These are phyloP conservation scores for Coelopa frigida DNA, from an alignment of 1,140 invertebrate species.

Conservation along the genomic window DNA sequence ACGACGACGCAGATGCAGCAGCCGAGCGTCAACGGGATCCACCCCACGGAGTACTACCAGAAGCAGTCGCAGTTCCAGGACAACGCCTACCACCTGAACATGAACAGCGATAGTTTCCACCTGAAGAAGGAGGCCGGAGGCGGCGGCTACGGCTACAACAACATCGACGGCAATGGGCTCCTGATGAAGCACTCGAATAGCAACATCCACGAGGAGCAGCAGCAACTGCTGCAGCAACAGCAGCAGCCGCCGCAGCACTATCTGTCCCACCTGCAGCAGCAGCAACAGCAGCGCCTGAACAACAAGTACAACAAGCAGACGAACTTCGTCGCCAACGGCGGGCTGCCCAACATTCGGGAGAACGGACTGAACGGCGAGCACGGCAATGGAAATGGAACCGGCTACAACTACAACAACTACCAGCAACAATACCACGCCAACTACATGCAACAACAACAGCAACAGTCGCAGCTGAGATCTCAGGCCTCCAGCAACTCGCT, in stretches of 20 bases:
- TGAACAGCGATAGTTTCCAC: slow-evolving; percentile 38
- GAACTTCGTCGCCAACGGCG: slow-evolving; percentile 33
- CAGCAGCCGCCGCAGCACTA: slow-evolving; percentile 17
- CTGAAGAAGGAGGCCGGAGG: slow-evolving; percentile 34
- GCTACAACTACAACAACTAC: slow-evolving; percentile 9
- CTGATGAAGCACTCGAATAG: slow-evolving; percentile 11
- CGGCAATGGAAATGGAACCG: slow-evolving; percentile 7
- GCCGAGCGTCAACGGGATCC: slow-evolving; percentile 10
- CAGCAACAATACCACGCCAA: slow-evolving; percentile 6
- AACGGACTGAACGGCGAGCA: slow-evolving; percentile 29
- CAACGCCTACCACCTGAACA: slow-evolving; percentile 24
- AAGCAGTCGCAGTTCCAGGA: slow-evolving; percentile 38
- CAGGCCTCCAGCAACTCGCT: background rate
- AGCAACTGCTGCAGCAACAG: slow-evolving; percentile 27
- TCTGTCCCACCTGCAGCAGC: slow-evolving; percentile 33
- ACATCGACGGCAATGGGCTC: slow-evolving; percentile 13
- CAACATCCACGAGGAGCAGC: slow-evolving; percentile 25
- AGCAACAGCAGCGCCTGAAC: slow-evolving; percentile 35
- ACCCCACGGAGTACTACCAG: slow-evolving; percentile 36
- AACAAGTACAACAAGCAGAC: slow-evolving; percentile 39
- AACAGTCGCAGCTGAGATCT: slow-evolving; percentile 7
- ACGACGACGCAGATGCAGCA: slow-evolving; percentile 2
- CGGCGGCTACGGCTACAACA: slow-evolving; percentile 18
- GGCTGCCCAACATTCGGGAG: slow-evolving; percentile 36
- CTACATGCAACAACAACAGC: slow-evolving; percentile 6